A percentile compares a stretch with the other conserved stretches of the same genome.
Evolutionary conservation across 2,113 vertebrate species (phyloP).

Genomic region (Aleadryas rufinucha): DNA sequence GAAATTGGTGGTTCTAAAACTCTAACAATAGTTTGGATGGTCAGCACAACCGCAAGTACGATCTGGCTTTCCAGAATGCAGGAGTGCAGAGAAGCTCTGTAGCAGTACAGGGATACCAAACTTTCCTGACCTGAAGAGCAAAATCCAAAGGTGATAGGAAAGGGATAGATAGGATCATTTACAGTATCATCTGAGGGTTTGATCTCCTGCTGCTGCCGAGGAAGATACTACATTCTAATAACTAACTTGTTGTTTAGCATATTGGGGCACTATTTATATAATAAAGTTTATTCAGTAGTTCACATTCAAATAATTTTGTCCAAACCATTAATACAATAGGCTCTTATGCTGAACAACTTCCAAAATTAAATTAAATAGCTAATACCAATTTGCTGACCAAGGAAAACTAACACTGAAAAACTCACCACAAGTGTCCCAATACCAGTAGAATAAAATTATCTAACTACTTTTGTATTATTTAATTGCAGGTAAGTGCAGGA

Average conservation of each 20-base stretch:
- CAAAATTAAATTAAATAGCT: not conserved
- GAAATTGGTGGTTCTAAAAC: not conserved
- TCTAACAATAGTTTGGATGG: not conserved
- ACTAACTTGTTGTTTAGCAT: not conserved
- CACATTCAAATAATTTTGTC: not conserved
- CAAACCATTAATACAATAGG: not conserved
- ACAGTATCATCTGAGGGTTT: not conserved
- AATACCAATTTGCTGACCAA: not conserved
- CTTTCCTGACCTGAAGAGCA: not conserved
- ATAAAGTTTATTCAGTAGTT: not conserved
- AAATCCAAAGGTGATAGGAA: not conserved
- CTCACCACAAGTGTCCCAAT: not conserved
- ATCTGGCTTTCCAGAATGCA: not conserved
- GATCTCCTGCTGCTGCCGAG: not conserved
- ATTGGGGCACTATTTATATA: not conserved
- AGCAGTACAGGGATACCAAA: not conserved
- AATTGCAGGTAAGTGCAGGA: not conserved
- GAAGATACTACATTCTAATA: not conserved
- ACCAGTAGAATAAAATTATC: not conserved
- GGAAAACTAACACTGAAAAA: not conserved
- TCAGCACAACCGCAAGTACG: not conserved
- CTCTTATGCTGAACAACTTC: not conserved
- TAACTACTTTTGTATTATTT: not conserved
- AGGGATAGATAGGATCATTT: not conserved
- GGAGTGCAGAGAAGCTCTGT: not conserved